Conservation (phyloP, 2,797 vertebrate genomes). For the Denticeps clupeoides region DNA sequence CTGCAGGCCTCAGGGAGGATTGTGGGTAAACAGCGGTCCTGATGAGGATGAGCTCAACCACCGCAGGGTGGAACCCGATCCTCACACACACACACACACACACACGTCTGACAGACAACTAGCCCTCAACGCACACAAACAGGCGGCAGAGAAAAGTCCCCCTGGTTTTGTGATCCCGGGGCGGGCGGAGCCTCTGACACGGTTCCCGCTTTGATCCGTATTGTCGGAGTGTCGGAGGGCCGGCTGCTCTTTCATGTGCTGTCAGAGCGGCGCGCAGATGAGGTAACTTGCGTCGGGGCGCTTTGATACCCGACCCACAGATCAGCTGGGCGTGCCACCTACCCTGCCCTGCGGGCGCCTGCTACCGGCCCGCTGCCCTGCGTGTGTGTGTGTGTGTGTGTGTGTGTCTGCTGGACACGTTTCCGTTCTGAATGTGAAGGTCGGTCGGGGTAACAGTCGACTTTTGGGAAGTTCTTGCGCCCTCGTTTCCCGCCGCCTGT, state of each 20-base stretch:
- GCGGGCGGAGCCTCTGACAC: too few relatives aligned
- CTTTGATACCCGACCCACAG: conserved; percentile 24
- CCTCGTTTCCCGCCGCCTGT: conserved; percentile 49
- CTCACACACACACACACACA: too few relatives aligned
- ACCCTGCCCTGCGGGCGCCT: conserved; percentile 9
- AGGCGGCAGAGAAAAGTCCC: too few relatives aligned
- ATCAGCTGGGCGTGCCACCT: conserved; percentile 18
- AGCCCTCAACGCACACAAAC: too few relatives aligned
- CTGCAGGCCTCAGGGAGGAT: too few relatives aligned
- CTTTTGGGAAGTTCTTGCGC: conserved; percentile 7
- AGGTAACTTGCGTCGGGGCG: not conserved
- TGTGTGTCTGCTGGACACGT: not conserved
- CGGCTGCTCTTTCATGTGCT: conserved; percentile 12
- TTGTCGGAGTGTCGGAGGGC: conserved; percentile 7
- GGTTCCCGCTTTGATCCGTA: too few relatives aligned
- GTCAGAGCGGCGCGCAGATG: conserved; percentile 6
- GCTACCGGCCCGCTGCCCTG: not conserved
- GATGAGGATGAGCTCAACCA: too few relatives aligned
- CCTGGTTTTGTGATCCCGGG: too few relatives aligned
- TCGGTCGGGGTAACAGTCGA: not conserved
- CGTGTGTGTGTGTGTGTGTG: not conserved
- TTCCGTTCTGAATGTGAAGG: not conserved
- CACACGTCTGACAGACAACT: too few relatives aligned
- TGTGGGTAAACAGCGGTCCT: too few relatives aligned
- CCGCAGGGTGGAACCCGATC: too few relatives aligned